Percentiles rank a stretch among this genome's conserved stretches.
Evolutionary conservation across 2,113 vertebrate species (phyloP).

Genomic region (Lynx canadensis): DNA sequence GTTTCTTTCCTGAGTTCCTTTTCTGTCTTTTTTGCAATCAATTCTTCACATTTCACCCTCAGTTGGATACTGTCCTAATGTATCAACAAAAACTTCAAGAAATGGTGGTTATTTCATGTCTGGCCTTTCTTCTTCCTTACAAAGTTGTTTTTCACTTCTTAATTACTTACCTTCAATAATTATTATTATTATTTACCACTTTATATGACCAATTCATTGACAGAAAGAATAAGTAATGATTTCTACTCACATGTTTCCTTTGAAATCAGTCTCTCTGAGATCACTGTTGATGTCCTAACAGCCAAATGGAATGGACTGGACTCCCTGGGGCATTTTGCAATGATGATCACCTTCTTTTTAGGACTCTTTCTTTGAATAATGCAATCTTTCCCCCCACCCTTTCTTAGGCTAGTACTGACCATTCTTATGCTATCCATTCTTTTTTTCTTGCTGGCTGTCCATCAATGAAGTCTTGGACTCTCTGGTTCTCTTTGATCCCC

Average conservation of each 20-base stretch:
- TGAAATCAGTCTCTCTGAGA: background rate
- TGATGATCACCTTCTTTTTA: background rate
- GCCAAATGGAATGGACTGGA: background rate
- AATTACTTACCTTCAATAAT: background rate
- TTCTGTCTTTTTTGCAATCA: background rate
- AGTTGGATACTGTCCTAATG: background rate
- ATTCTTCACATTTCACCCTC: background rate
- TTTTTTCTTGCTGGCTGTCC: background rate
- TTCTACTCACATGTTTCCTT: background rate
- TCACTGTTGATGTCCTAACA: background rate
- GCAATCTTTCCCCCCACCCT: background rate
- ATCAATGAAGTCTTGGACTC: background rate
- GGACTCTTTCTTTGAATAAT: background rate
- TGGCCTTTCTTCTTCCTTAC: background rate
- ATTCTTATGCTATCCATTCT: accelerated
- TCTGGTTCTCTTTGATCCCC: background rate
- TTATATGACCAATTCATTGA: background rate
- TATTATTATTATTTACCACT: background rate
- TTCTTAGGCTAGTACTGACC: background rate
- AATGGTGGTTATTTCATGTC: background rate
- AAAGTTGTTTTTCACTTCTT: background rate
- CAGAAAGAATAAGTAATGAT: background rate
- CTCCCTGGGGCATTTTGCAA: background rate
- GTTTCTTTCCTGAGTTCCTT: background rate
- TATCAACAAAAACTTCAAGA: background rate